Percentiles rank a stretch among this genome's conserved stretches.
Conservation (phyloP, 2,797 vertebrate species). For the Siniperca undulata region DNA sequence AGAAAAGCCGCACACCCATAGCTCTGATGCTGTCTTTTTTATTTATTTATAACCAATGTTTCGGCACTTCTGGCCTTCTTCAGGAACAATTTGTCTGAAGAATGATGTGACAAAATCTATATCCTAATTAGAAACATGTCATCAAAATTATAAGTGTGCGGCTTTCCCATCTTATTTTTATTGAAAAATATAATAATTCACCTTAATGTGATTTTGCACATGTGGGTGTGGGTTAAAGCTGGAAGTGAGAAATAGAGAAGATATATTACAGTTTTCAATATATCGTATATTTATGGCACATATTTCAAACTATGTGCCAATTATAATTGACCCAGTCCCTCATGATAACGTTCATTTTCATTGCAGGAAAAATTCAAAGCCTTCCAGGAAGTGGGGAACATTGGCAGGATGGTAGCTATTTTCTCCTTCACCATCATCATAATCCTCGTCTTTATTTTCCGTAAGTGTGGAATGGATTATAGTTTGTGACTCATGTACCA, state of each 20-base stretch:
- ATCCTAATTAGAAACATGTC: neutral
- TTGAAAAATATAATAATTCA: neutral
- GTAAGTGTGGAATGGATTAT: constrained; percentile 64
- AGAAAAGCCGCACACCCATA: neutral
- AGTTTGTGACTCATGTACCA: constrained; percentile 38
- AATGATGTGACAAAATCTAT: constrained; percentile 4
- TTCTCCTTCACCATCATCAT: constrained; percentile 48
- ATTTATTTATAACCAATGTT: neutral
- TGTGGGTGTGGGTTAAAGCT: neutral
- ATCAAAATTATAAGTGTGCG: neutral
- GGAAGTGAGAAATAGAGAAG: neutral
- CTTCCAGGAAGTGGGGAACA: constrained; percentile 47
- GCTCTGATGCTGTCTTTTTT: neutral
- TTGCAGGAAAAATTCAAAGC: constrained; percentile 45
- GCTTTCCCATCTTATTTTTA: neutral
- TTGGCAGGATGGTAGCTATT: constrained; percentile 59
- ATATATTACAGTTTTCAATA: neutral
- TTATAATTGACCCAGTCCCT: constrained; percentile 16
- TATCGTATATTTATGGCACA: neutral
- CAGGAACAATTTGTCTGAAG: neutral
- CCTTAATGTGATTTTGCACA: neutral
- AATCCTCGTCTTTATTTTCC: constrained; percentile 63
- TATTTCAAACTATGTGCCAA: neutral
- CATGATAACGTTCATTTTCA: constrained; percentile 28
- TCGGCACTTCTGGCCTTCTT: neutral